Evolutionary conservation across 2,113 vertebrate species (phyloP), one percentile per base, ranked within the genome.

Genomic region (Tricholaema leucomelas): DNA sequence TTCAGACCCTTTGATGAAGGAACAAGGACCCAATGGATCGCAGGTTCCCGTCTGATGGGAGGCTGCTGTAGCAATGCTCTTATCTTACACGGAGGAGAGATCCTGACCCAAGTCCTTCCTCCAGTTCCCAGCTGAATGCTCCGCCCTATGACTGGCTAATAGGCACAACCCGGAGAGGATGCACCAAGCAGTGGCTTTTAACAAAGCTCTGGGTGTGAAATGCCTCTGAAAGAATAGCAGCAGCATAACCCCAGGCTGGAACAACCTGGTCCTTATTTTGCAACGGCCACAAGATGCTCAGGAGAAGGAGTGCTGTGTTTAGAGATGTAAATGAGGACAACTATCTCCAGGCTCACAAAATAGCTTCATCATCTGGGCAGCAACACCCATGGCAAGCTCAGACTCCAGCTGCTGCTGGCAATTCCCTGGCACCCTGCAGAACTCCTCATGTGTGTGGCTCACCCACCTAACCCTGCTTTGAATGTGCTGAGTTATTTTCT

Each of bases 361-460:
- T 28, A 21, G 16, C 15, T 61, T 16, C 16, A 16, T 64, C 55
- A 42, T 42, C 35, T 30, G 55, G 7, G 33, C 12, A 36, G 54
- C 33, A 31, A 40, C 40, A 64, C 24, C 35, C 25, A 15, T 11
- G 10, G 35, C 13, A 15, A 72, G 31, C 48, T 15, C 33, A 12
- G 50, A n/a, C 31, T 31, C 36, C 31, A 40, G 7, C 31, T 35
- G 48, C 54, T 67, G n/a, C 3, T 48, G 2, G 15, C 14, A 5
- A 15, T 4, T 36, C 38, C 15, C 35, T 67, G 19, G 30, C 48
- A 33, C 18, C 48, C 64, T 14, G 9, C 21, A 33, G 35, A 42
- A 54, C 28, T 56, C 46, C 14, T 13, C 5, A 6, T 0, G 0
- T n/a, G 46, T 12, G 3, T 2, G 44, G 11, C 7, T 63, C 17